Base-by-base conservation (phyloP, 2,888 invertebrate genomes). In the Meteorus cinctellus region DNA sequence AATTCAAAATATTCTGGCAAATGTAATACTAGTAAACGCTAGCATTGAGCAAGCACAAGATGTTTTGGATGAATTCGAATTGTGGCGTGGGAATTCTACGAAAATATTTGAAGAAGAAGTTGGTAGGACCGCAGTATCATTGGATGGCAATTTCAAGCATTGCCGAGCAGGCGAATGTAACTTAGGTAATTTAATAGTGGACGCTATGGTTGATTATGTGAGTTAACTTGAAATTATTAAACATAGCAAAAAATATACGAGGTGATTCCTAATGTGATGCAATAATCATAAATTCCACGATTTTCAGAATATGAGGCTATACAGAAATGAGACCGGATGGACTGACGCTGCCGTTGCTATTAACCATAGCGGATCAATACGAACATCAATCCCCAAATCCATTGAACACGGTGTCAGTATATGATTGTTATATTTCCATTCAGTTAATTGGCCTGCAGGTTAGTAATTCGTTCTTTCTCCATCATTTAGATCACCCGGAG, bases 141-240 rank as follows among this genome's bases (percentile, higher is more conserved):
- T 97, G 51, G 94, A 96, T 77, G 95, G 95, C 0, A 88, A 90
- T 6, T 83, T 89, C 3, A 84, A 88, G 36, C 87, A 90, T 0
- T 97, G 97, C 86, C 92, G 96, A 59, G 84, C 91, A 36, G 81
- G 82, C 51, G 97, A 98, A 89, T 97, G 97, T 86, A 97, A 96
- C 87, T 90, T 97, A 82, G 97, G 97, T 2, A 96, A 96, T 88
- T 88, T 97, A 27, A 91, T 96, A 72, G 90, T 95, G 0, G 97
- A 97, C 84, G 93, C 96, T 0, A 92, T 95, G 89, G 90, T 96
- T 0, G 91, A 92, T 83, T 92, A 92, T 80, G 91, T 91, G 85
- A 87, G 90, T 77, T 31, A 60, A 5, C 27, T 0, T 8, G 8
- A 12, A 41, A 41, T 41, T 8, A 27, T 16, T 27, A 29, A 59